Percentiles rank a stretch among this genome's conserved stretches.
Conservation (phyloP, 2,888 invertebrate species). For the Drosophila diplacantha region DNA sequence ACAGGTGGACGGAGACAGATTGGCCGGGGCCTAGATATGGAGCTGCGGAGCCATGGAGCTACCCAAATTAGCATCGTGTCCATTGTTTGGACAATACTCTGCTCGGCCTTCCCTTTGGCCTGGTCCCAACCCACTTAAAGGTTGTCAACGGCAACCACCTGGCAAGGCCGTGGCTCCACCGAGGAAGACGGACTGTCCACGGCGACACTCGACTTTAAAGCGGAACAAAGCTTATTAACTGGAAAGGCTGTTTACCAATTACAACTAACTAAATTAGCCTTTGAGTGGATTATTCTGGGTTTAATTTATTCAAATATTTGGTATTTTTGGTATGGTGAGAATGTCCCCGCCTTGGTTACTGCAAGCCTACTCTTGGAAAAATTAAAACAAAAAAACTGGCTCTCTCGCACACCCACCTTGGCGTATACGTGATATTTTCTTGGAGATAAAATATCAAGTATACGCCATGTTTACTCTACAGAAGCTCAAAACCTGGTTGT, state of each 20-base stretch:
- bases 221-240: not conserved
- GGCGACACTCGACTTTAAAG: conserved; percentile 3
- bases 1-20: conserved; percentile 6
- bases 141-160: conserved; percentile 38
- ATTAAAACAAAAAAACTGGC: too few species aligned
- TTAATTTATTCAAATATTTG: not conserved
- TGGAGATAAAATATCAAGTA: not conserved
- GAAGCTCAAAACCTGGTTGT: not conserved
- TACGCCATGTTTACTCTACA: not conserved
- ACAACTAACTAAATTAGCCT: not conserved
- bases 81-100: conserved; percentile 37
- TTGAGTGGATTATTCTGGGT: not conserved
- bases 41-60: conserved; percentile 19
- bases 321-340: not conserved
- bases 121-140: conserved; percentile 2
- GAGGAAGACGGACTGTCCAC: not conserved
- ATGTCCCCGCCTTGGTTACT: not conserved
- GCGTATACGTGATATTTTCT: not conserved
- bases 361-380: not conserved
- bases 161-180: conserved; percentile 1
- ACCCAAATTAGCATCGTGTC: conserved; percentile 25
- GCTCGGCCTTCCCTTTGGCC: not conserved
- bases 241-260: not conserved
- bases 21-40: conserved; percentile 4
- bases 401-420: not conserved